Evolutionary conservation across 30 jellyfish, hydroid and myxozoan genomes (phyloP).

Genomic region (Hydra vulgaris): DNA sequence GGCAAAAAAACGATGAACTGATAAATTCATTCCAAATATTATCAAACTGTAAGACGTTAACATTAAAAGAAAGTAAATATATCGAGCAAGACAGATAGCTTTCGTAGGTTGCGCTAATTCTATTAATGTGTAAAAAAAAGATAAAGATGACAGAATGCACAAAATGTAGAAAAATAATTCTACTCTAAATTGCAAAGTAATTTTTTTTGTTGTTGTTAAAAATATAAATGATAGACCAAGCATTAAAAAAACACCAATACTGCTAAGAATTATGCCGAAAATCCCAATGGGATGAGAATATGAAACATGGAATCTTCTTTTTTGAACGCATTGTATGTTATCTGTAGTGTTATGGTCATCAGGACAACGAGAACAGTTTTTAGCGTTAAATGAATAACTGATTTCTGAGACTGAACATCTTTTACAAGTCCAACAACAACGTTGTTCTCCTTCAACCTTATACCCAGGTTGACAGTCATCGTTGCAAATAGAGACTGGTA

Average conservation of each 20-base stretch:
- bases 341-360: constrained; percentile 54
- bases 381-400: constrained; percentile 40
- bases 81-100: constrained; percentile 41
- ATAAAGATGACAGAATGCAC: constrained; percentile 18
- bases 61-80: constrained; percentile 41
- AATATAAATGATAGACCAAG: constrained; percentile 39
- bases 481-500: constrained; percentile 67
- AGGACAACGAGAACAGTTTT: constrained; percentile 45
- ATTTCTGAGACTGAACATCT: constrained; percentile 26
- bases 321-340: constrained; percentile 32
- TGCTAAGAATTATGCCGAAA: background rate
- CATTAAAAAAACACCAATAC: constrained; percentile 8
- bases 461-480: constrained; percentile 75
- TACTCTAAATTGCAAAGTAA: constrained; percentile 22
- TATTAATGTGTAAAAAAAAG: constrained; percentile 44
- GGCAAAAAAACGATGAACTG: constrained; percentile 29
- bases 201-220: background rate
- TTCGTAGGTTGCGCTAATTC: constrained; percentile 47
- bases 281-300: constrained; percentile 41
- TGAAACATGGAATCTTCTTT: constrained; percentile 51
- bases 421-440: constrained; percentile 81
- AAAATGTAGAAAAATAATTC: constrained; percentile 33
- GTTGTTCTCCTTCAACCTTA: constrained; percentile 48
- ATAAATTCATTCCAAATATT: constrained; percentile 32
- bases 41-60: constrained; percentile 30